A percentile compares a stretch with the other conserved stretches of the same genome.
These are phyloP conservation scores for Periophthalmodon schlosseri DNA, from an alignment of 2,113 vertebrate genomes.

Conservation along the genomic window DNA sequence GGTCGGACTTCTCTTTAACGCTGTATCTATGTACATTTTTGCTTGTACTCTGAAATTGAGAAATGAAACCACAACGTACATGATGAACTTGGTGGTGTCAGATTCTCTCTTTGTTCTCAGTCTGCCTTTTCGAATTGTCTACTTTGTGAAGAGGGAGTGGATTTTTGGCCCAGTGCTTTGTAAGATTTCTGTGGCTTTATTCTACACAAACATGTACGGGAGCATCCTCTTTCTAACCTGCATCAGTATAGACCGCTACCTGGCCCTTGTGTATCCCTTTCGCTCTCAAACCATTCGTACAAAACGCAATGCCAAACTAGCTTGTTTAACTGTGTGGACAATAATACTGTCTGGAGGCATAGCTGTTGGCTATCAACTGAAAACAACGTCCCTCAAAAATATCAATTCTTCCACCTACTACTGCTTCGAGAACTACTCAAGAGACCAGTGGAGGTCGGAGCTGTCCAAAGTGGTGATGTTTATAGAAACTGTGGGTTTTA, in stretches of 20 bases:
- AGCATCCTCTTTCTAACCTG: constrained; percentile 98
- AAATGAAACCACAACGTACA: constrained; percentile 97
- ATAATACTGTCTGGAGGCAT: constrained; percentile 88
- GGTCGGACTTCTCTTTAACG: constrained; percentile 88
- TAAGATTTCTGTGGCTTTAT: constrained; percentile 91
- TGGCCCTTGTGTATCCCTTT: constrained; percentile 94
- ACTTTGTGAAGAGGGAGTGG: constrained; percentile 88
- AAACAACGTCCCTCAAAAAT: constrained; percentile 76
- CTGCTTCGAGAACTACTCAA: constrained; percentile 97
- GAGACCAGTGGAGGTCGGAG: constrained; percentile 87
- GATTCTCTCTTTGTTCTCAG: constrained; percentile 96
- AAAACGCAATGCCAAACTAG: constrained; percentile 87
- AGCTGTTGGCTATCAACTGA: constrained; percentile 83
- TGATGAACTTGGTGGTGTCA: constrained; percentile 95
- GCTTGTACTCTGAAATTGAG: constrained; percentile 84
- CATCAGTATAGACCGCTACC: constrained; percentile 93
- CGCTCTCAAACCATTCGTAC: constrained; percentile 87
- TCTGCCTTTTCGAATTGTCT: constrained; percentile 91
- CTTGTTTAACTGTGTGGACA: constrained; percentile 87
- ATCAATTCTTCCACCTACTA: constrained; percentile 44
- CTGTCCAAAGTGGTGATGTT: constrained; percentile 94
- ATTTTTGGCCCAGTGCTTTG: constrained; percentile 88
- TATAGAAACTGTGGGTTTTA: constrained; percentile 94
- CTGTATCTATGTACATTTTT: constrained; percentile 91
- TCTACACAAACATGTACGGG: constrained; percentile 98